A percentile compares a stretch with the other conserved stretches of the same genome.
These are phyloP conservation scores for Hirundichthys speculiger DNA, from an alignment of 2,113 vertebrate genomes.

Conservation along the genomic window DNA sequence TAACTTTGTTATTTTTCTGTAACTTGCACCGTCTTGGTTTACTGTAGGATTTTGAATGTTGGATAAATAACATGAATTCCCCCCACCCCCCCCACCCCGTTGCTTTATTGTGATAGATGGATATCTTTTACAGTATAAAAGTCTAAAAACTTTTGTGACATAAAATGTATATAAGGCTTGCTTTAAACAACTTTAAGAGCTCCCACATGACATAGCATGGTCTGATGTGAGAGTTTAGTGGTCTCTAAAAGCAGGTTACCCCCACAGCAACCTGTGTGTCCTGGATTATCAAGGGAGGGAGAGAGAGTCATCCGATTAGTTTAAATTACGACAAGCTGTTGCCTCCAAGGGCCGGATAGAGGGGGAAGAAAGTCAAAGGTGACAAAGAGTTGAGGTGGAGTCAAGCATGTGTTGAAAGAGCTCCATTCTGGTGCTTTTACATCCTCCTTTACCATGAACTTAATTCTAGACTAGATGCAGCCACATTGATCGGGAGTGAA, in stretches of 20 bases:
- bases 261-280: constrained; percentile 60
- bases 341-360: constrained; percentile 40
- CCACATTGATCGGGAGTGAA: constrained; percentile 9
- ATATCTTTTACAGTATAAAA: background rate
- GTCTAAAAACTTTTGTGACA: background rate
- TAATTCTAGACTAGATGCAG: background rate
- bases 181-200: constrained; percentile 53
- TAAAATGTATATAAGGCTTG: too few relatives aligned
- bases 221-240: constrained; percentile 15
- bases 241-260: constrained; percentile 54
- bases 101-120: background rate
- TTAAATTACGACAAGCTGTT: constrained; percentile 73
- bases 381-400: background rate
- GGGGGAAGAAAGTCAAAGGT: constrained; percentile 70
- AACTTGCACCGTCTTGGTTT: background rate
- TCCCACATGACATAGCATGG: background rate
- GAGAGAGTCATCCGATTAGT: constrained; percentile 77
- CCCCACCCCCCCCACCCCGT: too few relatives aligned
- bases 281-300: constrained; percentile 63
- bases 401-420: background rate
- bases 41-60: too few relatives aligned
- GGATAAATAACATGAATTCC: too few relatives aligned
- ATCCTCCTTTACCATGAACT: background rate
- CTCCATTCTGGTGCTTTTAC: background rate
- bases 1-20: background rate